phyloP scores from a whole-genome alignment of 2,113 vertebrate species.

The Siniperca chuatsi region DNA sequence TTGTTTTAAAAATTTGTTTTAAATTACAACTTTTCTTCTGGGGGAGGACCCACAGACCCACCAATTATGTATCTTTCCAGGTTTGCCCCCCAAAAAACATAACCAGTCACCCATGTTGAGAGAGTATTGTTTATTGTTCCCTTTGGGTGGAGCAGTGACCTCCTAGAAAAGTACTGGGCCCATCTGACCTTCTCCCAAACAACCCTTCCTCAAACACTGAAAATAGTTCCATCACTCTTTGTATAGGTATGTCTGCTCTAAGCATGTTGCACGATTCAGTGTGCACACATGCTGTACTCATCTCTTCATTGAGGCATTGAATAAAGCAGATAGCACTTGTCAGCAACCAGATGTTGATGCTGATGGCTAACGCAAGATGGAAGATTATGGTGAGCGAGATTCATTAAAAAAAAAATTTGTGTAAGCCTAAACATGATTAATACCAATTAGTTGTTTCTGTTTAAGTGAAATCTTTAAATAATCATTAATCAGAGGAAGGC shows the following conservation, averaged over 20 bases:
- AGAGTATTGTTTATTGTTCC: background rate
- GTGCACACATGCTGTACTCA: background rate
- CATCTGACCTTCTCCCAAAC: background rate
- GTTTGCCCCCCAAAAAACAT: too few species aligned
- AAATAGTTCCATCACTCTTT: background rate
- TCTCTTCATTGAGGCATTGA: conserved; percentile 12
- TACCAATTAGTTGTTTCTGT: conserved; percentile 48
- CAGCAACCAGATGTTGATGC: conserved; percentile 46
- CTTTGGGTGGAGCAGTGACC: background rate
- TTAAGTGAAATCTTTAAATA: conserved; percentile 31
- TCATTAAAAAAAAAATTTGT: conserved; percentile 7
- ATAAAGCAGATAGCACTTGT: conserved; percentile 38
- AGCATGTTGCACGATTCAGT: background rate
- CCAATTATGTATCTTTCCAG: too few species aligned
- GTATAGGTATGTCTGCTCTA: background rate
- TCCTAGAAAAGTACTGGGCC: background rate
- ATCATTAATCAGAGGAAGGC: conserved; percentile 42
- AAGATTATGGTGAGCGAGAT: conserved; percentile 12
- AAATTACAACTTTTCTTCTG: too few species aligned
- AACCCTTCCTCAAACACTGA: too few species aligned
- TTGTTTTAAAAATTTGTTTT: too few species aligned
- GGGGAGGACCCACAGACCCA: too few species aligned
- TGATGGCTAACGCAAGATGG: conserved; percentile 31
- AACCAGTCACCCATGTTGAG: too few species aligned
- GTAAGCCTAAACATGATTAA: conserved; percentile 41